Evolutionary conservation across 2,113 vertebrate species (phyloP).

Genomic region (Donacobius atricapilla): DNA sequence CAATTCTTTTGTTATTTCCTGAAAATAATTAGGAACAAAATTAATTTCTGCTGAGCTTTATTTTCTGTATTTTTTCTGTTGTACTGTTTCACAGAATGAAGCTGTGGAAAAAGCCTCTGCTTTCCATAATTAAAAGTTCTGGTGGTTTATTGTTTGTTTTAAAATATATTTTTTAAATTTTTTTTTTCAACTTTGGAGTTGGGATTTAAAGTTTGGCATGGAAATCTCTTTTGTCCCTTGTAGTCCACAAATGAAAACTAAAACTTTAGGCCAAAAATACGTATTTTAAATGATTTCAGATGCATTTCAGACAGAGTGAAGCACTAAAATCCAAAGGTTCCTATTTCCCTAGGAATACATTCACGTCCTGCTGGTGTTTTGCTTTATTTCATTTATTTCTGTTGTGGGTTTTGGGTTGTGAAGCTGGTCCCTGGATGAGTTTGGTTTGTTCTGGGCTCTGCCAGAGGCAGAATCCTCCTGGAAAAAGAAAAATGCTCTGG

Average conservation of each 20-base stretch:
- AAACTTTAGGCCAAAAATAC: neutral
- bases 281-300: neutral
- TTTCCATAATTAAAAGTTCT: neutral
- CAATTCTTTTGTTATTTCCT: neutral
- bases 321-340: neutral
- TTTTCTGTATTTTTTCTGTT: neutral
- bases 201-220: neutral
- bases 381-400: neutral
- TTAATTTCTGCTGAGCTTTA: neutral
- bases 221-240: neutral
- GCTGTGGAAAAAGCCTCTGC: neutral
- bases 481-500: neutral
- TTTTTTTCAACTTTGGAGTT: neutral
- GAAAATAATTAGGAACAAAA: neutral
- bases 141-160: neutral
- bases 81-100: neutral
- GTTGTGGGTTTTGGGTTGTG: neutral
- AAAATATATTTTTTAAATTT: neutral
- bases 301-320: neutral
- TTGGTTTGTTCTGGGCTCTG: neutral
- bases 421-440: neutral
- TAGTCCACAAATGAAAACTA: neutral
- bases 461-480: neutral
- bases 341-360: neutral
- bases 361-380: neutral